These are phyloP conservation scores for Adela reaumurella DNA, from an alignment of 2,888 invertebrate genomes.

Conservation along the genomic window DNA sequence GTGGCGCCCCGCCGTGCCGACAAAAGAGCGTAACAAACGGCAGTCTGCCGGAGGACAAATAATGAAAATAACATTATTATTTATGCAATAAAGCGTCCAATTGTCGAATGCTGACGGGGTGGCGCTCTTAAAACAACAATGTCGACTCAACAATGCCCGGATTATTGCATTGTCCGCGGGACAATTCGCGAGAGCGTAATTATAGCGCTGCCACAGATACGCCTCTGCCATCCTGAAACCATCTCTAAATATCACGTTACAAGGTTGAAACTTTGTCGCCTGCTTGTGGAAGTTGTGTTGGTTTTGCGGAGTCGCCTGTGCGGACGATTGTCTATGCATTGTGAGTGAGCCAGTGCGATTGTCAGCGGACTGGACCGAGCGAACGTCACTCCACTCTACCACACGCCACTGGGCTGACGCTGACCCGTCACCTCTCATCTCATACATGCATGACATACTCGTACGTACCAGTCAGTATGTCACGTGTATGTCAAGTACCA, in stretches of 20 bases:
- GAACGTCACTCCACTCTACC: too few relatives aligned
- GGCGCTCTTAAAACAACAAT: constrained; percentile 56
- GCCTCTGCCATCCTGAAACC: too few relatives aligned
- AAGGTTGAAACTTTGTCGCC: constrained; percentile 15
- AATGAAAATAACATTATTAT: constrained; percentile 51
- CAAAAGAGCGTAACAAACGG: constrained; percentile 20
- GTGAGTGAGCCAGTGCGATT: constrained; percentile 51
- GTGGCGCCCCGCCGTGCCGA: constrained; percentile 7
- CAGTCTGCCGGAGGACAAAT: constrained; percentile 28
- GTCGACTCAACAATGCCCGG: constrained; percentile 52
- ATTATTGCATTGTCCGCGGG: constrained; percentile 56
- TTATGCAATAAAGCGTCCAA: constrained; percentile 55
- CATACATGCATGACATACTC: too few relatives aligned
- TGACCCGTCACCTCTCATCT: too few relatives aligned
- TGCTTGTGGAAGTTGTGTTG: constrained; percentile 19
- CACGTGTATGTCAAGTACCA: too few relatives aligned
- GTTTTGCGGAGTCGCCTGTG: constrained; percentile 12
- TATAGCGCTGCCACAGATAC: constrained; percentile 22
- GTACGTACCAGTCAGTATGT: too few relatives aligned
- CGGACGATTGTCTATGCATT: constrained; percentile 48
- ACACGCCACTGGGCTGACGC: too few relatives aligned
- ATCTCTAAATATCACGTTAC: too few relatives aligned
- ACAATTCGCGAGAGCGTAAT: constrained; percentile 36
- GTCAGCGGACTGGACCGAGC: constrained; percentile 35
- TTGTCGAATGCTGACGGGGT: constrained; percentile 33